Percentiles rank a stretch among this genome's conserved stretches.
Evolutionary conservation across 2,888 invertebrate genomes (phyloP).

Genomic region (Drosophila affinis): DNA sequence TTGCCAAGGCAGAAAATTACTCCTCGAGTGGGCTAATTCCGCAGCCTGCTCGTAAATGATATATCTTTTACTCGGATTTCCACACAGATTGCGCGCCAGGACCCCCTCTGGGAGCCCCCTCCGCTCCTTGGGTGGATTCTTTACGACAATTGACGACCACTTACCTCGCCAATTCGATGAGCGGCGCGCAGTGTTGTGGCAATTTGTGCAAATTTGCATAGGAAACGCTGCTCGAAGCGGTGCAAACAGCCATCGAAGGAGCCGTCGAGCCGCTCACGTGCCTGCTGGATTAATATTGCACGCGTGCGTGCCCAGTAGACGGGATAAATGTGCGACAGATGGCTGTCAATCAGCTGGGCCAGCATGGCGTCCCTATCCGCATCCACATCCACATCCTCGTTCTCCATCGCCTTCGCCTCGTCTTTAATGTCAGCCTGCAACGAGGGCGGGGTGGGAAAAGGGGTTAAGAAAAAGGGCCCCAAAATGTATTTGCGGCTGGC

Average conservation of each 20-base stretch:
- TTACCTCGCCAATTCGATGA: conserved; percentile 83
- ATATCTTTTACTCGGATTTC: conserved; percentile 23
- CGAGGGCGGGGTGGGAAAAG: background rate
- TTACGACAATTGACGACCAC: conserved; percentile 58
- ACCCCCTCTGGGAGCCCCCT: background rate
- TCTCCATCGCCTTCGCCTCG: background rate
- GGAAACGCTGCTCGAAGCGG: conserved; percentile 87
- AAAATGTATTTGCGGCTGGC: background rate
- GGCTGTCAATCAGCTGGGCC: conserved; percentile 85
- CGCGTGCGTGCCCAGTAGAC: conserved; percentile 86
- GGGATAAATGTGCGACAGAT: conserved; percentile 87
- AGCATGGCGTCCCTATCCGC: conserved; percentile 54
- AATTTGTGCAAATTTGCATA: conserved; percentile 86
- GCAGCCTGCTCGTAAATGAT: conserved; percentile 32
- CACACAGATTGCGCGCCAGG: conserved; percentile 4
- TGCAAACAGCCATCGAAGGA: conserved; percentile 87
- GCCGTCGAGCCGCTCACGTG: conserved; percentile 88
- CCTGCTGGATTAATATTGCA: conserved; percentile 87
- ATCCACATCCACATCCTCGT: background rate
- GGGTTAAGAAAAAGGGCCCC: background rate
- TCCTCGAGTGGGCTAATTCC: conserved; percentile 20
- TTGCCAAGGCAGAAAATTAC: conserved; percentile 28
- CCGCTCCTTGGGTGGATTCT: background rate
- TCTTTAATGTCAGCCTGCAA: background rate
- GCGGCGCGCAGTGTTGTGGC: conserved; percentile 85